Base-by-base conservation (phyloP, 2,888 invertebrate genomes). In the Oxycera nigricornis region DNA sequence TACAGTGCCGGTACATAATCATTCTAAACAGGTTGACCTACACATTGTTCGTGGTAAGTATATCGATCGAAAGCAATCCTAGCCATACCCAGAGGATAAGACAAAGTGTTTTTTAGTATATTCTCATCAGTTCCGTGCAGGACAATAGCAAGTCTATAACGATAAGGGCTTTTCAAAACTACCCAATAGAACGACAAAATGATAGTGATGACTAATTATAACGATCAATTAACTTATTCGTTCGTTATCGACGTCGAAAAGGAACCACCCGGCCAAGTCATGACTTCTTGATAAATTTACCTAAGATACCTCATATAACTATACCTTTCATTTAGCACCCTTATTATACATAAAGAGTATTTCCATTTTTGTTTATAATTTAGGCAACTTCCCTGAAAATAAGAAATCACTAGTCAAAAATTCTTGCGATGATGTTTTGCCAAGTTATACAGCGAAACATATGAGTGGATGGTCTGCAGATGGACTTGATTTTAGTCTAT, bases 171-270 rank as follows among this genome's bases (percentile, higher is more conserved):
- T 24, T 62, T n/a, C 41, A 14, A 39, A 65, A 31, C 20, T 17
- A n/a, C 61, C 31, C n/a, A 3, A 9, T 11, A 30, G n/a, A 9
- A 9, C 20, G n/a, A 61, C 61, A 61, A 65, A 35, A 35, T 41
- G 30, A 39, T 7, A 7, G 24, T 65, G 41, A 65, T 39, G 65
- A 41, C 6, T n/a, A 22, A 14, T 65, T 65, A 41, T 65, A 26
- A 22, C 14, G n/a, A 24, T 65, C 65, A 65, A 65, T 65, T 65
- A 65, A 65, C 65, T 24, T 65, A 65, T 65, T 65, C 65, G 26
- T 65, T 41, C 24, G 22, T 39, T 65, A 61, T 31, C n/a, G 46
- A 46, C 46, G n/a, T 46, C 46, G 14, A 46, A 46, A n/a, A n/a
- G n/a, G n/a, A n/a, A n/a, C n/a, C n/a, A n/a, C n/a, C n/a, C n/a